Conservation (phyloP, 2,797 vertebrate species). For the Melanogrammus aeglefinus region DNA sequence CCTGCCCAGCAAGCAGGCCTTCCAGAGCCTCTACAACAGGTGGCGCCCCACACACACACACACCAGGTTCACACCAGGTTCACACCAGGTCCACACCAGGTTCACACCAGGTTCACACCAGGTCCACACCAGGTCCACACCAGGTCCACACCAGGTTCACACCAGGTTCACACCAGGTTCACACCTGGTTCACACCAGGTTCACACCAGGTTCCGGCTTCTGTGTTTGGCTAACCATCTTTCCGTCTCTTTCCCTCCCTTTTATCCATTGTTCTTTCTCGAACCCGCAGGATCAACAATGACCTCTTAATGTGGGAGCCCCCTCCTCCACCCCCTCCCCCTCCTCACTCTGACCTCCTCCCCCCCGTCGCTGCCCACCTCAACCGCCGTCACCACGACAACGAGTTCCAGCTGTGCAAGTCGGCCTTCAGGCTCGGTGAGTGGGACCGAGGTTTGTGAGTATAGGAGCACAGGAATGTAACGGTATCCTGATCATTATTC, state of each 20-base stretch:
- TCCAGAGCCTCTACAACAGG: constrained; percentile 92
- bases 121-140: too few relatives aligned
- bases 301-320: constrained; percentile 91
- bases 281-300: constrained; percentile 84
- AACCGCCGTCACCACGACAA: constrained; percentile 53
- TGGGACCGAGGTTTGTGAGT: constrained; percentile 9
- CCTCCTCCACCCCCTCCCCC: constrained; percentile 65
- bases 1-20: constrained; percentile 87
- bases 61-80: too few relatives aligned
- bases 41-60: constrained; percentile 35
- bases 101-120: background rate
- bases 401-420: constrained; percentile 86
- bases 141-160: too few relatives aligned
- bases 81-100: too few relatives aligned
- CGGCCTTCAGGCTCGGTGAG: constrained; percentile 84
- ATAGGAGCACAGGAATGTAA: too few relatives aligned
- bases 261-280: background rate
- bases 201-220: background rate
- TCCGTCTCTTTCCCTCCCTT: background rate
- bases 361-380: constrained; percentile 35
- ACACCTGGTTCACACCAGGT: too few relatives aligned
- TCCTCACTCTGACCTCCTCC: constrained; percentile 42
- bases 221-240: background rate
- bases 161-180: too few relatives aligned
- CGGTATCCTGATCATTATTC: too few relatives aligned